phyloP scores from a whole-genome alignment of 2,113 vertebrate species.

The Morone saxatilis region DNA sequence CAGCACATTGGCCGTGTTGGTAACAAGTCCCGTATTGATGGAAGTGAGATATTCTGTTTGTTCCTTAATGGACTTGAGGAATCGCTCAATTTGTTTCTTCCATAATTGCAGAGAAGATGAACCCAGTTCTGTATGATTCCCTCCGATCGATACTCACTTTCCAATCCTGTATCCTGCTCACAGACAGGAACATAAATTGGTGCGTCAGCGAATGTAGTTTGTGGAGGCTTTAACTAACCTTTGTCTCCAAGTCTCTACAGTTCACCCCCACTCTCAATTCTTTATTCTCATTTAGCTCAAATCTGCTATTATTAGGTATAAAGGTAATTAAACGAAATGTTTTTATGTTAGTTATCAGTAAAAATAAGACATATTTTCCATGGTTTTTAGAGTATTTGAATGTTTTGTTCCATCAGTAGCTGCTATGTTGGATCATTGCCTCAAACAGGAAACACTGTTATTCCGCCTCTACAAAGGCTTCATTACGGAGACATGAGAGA shows the following conservation, averaged over 20 bases:
- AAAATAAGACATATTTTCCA: background rate
- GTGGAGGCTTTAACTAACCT: conserved; percentile 18
- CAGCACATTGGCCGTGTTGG: conserved; percentile 1
- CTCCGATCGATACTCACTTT: conserved; percentile 61
- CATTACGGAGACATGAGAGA: conserved; percentile 36
- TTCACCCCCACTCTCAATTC: no score
- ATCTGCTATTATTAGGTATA: background rate
- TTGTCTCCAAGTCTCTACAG: background rate
- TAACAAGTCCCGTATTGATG: conserved; percentile 63
- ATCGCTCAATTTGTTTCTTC: conserved; percentile 64
- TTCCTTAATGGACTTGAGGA: conserved; percentile 63
- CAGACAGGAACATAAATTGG: conserved; percentile 20
- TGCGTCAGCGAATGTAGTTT: conserved; percentile 17
- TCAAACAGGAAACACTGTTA: conserved; percentile 32
- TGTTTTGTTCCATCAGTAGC: conserved; percentile 14
- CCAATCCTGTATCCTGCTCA: conserved; percentile 13
- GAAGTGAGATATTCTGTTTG: conserved; percentile 53
- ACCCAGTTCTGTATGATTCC: conserved; percentile 46
- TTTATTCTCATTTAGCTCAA: background rate
- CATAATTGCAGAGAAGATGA: conserved; percentile 70
- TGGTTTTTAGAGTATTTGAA: background rate
- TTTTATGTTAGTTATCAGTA: background rate
- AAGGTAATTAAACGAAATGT: background rate
- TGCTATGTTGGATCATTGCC: conserved; percentile 22
- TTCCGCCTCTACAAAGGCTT: conserved; percentile 45